These are phyloP conservation scores for Aviceda cuculoides DNA, from an alignment of 2,797 vertebrate genomes.

Conservation along the genomic window DNA sequence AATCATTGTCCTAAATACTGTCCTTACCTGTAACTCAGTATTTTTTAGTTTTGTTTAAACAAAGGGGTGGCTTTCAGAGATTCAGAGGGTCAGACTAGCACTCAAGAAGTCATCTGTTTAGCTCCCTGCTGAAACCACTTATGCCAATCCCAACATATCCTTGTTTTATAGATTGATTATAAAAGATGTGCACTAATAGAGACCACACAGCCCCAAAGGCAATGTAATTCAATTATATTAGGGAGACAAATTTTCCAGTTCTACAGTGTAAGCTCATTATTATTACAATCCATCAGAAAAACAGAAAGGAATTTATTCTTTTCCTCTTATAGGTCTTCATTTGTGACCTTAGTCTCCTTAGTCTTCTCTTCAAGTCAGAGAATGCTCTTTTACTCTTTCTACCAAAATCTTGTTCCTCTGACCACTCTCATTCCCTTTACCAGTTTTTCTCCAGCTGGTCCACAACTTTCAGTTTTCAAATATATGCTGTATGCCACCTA, in stretches of 20 bases:
- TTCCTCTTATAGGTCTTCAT: not conserved
- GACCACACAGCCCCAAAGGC: not conserved
- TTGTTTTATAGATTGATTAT: not conserved
- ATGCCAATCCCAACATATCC: not conserved
- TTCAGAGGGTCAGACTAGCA: not conserved
- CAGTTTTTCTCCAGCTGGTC: not conserved
- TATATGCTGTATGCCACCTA: not conserved
- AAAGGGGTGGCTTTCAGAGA: not conserved
- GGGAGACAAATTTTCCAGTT: not conserved
- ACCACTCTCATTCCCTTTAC: not conserved
- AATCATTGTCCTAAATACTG: accelerated
- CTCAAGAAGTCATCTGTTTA: not conserved
- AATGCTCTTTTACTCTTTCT: not conserved
- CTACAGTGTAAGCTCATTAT: not conserved
- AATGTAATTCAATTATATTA: not conserved
- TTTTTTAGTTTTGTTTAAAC: not conserved
- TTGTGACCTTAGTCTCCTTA: not conserved
- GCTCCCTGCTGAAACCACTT: not conserved
- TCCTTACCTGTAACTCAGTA: not conserved
- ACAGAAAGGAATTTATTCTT: not conserved
- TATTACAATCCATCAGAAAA: not conserved
- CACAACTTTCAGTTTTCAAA: not conserved
- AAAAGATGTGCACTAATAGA: not conserved
- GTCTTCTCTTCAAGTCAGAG: not conserved
- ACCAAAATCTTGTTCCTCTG: not conserved